Base-by-base conservation (phyloP, 2,113 vertebrate species). In the Ranitomeya imitator region DNA sequence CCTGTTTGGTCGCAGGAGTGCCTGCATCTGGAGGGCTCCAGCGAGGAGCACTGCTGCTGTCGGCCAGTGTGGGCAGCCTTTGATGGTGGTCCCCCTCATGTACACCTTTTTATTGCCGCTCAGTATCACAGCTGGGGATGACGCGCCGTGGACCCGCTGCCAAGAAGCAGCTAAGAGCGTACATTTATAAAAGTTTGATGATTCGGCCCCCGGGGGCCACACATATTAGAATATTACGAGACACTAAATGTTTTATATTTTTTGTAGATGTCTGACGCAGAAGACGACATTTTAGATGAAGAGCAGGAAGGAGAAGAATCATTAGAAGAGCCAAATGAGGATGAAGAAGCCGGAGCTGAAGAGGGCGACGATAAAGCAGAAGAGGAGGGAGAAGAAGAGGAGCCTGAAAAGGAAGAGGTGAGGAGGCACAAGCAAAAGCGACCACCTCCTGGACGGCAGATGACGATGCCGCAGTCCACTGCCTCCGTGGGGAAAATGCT, bases 241-340 rank as follows among this genome's bases (percentile, higher is more conserved):
- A 1, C 14, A 18, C 6, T 0, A 37, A 9, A 16, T 16, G 26
- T 26, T 31, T 37, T 6, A 73, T 8, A 4, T 55, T 55, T 26
- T 85, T 52, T 57, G 11, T 18, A 90, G 15, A 95, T 95, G 95
- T 94, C 93, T 11, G 92, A 90, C 63, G 90, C 92, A 60, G 92
- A 92, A n/a, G 89, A 89, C 0, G 88, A 85, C 4, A 19, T 90
- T 87, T 90, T 91, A 6, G 90, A 94, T 9, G 61, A 86, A 21
- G 60, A 63, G 18, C 87, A 86, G 11, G 77, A 79, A n/a, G 90
- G 89, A 0, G 89, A 90, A 83, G 90, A 93, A 6, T 90, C 78
- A 23, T 16, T 63, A 19, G 92, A 93, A 3, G 86, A 89, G 0
- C 90, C 92, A 0, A 87, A 92, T 4, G 87, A 90, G 15, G 88